A percentile compares a stretch with the other conserved stretches of the same genome.
These are phyloP conservation scores for Diaprepes abbreviatus DNA, from an alignment of 2,888 invertebrate species.

Conservation along the genomic window DNA sequence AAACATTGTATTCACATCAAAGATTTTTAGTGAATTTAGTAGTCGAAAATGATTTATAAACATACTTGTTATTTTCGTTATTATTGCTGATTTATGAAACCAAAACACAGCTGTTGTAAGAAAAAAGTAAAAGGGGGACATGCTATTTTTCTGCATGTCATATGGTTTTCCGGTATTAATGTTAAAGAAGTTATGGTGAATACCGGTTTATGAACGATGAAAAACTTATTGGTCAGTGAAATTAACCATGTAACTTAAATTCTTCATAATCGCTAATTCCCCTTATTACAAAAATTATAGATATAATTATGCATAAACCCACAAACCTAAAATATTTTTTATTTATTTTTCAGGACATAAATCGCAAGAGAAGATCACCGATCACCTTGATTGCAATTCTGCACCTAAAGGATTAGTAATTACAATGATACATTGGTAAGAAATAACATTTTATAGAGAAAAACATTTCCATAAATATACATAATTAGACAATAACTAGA, in stretches of 20 bases:
- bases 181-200: neutral
- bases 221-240: neutral
- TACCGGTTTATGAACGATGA: neutral
- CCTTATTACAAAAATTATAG: conserved; percentile 3
- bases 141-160: conserved; percentile 3
- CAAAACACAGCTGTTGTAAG: conserved; percentile 6
- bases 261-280: neutral
- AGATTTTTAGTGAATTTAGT: no score
- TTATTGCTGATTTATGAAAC: no score
- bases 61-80: no score
- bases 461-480: conserved; percentile 19
- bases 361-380: neutral
- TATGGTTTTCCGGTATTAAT: conserved; percentile 6
- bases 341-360: conserved; percentile 13
- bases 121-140: conserved; percentile 7
- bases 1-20: no score
- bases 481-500: conserved; percentile 7
- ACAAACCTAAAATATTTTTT: conserved; percentile 5
- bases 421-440: conserved; percentile 10
- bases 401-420: neutral
- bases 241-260: neutral
- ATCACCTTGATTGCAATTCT: neutral
- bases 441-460: neutral
- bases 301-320: neutral
- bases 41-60: no score